phyloP scores from a whole-genome alignment of 2,797 vertebrate genomes.

The Meda fulgida region DNA sequence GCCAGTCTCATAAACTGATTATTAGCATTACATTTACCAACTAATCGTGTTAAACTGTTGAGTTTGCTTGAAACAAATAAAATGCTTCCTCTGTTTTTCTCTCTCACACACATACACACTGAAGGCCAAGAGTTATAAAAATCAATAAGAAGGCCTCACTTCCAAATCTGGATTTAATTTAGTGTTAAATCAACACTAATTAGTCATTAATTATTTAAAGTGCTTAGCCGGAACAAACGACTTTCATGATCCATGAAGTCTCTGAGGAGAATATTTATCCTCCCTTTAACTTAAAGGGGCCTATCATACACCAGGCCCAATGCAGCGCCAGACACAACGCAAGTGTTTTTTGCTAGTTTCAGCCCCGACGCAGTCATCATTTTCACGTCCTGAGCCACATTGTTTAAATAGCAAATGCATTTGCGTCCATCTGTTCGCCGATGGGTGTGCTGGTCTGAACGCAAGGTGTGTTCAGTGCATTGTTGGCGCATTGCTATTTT shows the following conservation, averaged over 20 bases:
- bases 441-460: too few relatives aligned
- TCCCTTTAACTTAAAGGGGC: background rate
- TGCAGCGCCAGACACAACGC: too few relatives aligned
- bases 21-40: background rate
- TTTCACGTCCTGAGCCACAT: too few relatives aligned
- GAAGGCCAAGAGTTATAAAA: constrained; percentile 43
- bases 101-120: background rate
- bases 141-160: constrained; percentile 60
- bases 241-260: constrained; percentile 47
- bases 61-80: background rate
- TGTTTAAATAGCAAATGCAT: too few relatives aligned
- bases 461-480: too few relatives aligned
- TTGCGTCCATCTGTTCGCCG: too few relatives aligned
- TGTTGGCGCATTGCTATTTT: too few relatives aligned
- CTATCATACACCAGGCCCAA: too few relatives aligned
- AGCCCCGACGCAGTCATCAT: too few relatives aligned
- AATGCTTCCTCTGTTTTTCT: background rate
- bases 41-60: constrained; percentile 2
- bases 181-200: constrained; percentile 64
- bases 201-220: constrained; percentile 68
- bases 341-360: too few relatives aligned
- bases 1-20: constrained; percentile 7
- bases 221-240: constrained; percentile 55
- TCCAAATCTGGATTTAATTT: constrained; percentile 64
- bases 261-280: constrained; percentile 41